A percentile compares a stretch with the other conserved stretches of the same genome.
These are phyloP conservation scores for Pseudochromis fuscus DNA, from an alignment of 2,797 vertebrate genomes.

Conservation along the genomic window DNA sequence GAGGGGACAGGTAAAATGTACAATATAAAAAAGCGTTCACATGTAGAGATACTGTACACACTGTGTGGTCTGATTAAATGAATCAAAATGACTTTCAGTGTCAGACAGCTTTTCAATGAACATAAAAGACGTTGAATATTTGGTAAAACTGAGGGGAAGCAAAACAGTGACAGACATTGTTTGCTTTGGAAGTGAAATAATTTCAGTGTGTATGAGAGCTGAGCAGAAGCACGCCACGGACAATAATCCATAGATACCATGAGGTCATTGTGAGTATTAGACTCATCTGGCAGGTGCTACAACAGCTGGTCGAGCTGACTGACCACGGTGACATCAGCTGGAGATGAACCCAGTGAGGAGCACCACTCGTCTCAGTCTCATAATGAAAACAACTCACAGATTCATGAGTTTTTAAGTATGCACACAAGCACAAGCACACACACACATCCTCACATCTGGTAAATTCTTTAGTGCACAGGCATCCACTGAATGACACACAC, in stretches of 20 bases:
- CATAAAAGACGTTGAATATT: not conserved
- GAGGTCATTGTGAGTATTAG: constrained; percentile 15
- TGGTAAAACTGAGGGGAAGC: not conserved
- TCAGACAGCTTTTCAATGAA: not conserved
- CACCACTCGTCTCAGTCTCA: constrained; percentile 1
- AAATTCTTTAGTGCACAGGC: not conserved
- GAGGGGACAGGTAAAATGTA: not conserved
- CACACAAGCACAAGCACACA: constrained; percentile 14
- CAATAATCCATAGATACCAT: constrained; percentile 1
- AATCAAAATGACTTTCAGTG: too few relatives aligned
- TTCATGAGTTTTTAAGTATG: not conserved
- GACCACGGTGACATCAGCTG: constrained; percentile 13
- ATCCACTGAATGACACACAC: constrained; percentile 23
- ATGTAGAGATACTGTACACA: not conserved
- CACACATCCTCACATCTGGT: not conserved
- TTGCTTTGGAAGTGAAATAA: constrained; percentile 11
- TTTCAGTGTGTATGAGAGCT: not conserved
- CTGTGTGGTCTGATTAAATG: too few relatives aligned
- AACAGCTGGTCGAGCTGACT: constrained; percentile 19
- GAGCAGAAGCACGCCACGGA: not conserved
- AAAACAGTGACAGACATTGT: not conserved
- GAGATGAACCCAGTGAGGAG: constrained; percentile 2
- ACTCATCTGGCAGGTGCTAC: constrained; percentile 4
- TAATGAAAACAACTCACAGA: not conserved
- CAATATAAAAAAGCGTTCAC: not conserved